Conservation (phyloP, 2,113 vertebrate genomes). For the Calonectris borealis region DNA sequence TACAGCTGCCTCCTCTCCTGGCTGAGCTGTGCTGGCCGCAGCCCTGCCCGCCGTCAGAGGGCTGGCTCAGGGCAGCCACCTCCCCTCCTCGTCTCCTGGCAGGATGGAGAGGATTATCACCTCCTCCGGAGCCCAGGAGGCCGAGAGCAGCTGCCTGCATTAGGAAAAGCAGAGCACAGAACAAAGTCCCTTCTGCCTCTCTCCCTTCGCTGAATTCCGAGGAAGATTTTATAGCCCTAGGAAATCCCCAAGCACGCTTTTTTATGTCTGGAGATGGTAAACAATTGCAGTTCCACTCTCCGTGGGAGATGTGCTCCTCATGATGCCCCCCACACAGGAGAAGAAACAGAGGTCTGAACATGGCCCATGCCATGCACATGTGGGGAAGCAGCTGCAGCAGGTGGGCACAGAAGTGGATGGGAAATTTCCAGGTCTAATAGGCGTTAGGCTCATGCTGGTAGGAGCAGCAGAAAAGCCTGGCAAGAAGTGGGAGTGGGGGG, state of each 20-base stretch:
- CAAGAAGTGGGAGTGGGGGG: neutral
- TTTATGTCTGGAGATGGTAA: neutral
- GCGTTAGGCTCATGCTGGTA: neutral
- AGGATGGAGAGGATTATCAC: neutral
- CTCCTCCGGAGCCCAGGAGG: too few species aligned
- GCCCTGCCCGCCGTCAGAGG: neutral
- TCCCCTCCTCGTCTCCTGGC: too few species aligned
- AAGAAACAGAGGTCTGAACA: neutral
- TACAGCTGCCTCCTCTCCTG: neutral
- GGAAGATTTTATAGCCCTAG: neutral
- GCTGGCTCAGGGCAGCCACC: neutral
- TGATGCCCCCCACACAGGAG: neutral
- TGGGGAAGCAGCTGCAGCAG: neutral
- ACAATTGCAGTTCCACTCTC: neutral
- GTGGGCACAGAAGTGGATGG: neutral
- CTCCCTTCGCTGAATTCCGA: neutral
- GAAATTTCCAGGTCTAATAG: neutral
- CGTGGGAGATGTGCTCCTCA: neutral
- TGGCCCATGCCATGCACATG: accelerated
- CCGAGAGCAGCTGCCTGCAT: neutral
- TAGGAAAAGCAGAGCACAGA: neutral
- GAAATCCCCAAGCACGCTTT: neutral
- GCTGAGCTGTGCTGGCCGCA: neutral
- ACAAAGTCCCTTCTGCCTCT: neutral
- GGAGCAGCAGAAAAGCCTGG: neutral